Percentiles rank a stretch among this genome's conserved stretches.
Evolutionary conservation across 1,140 invertebrate species (phyloP).

Genomic region (Centruroides vittatus): DNA sequence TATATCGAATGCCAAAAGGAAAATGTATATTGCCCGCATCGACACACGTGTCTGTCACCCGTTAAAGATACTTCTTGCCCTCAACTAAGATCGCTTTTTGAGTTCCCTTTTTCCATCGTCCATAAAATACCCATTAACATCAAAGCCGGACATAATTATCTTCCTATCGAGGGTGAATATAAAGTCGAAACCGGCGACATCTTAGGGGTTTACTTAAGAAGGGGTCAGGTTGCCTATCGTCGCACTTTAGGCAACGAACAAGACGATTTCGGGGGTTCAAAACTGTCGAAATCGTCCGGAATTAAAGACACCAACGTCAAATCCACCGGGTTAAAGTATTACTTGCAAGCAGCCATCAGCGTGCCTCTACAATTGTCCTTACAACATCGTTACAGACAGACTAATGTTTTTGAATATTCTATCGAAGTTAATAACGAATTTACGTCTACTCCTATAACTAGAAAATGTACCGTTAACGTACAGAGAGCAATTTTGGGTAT

Average conservation of each 20-base stretch:
- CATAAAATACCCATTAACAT: too few relatives aligned
- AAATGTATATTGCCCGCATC: neutral
- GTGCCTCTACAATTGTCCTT: neutral
- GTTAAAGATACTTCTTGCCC: neutral
- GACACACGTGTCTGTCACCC: neutral
- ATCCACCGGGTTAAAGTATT: neutral
- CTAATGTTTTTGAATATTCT: neutral
- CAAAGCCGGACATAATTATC: too few relatives aligned
- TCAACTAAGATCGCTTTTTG: too few relatives aligned
- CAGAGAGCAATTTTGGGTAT: conserved; percentile 17
- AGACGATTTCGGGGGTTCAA: neutral
- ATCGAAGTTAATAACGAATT: conserved; percentile 11
- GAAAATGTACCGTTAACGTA: conserved; percentile 13
- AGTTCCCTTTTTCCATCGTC: too few relatives aligned
- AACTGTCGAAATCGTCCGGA: neutral
- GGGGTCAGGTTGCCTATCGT: too few relatives aligned
- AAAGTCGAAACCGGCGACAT: too few relatives aligned
- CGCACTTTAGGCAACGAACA: too few relatives aligned
- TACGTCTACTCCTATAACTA: conserved; percentile 1
- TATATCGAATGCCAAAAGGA: neutral
- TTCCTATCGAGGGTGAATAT: too few relatives aligned
- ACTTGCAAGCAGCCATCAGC: neutral
- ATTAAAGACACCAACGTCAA: neutral
- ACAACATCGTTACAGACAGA: neutral
- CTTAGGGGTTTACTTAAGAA: too few relatives aligned